These are phyloP conservation scores for Notospermus geniculatus DNA, from an alignment of 1,140 invertebrate species.

Conservation along the genomic window DNA sequence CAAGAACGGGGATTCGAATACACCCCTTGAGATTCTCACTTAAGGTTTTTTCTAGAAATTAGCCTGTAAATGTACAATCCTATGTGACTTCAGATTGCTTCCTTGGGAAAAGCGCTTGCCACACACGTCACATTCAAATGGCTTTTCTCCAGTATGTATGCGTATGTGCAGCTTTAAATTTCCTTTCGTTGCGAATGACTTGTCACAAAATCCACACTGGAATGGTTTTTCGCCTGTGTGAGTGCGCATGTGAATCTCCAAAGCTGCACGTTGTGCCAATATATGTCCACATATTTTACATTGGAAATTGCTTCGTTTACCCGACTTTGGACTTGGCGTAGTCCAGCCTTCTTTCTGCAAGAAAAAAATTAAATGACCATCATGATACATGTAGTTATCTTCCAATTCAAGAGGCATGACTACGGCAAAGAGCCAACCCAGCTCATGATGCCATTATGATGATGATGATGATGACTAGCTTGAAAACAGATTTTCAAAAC, in stretches of 20 bases:
- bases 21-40: too few relatives aligned
- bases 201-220: conserved; percentile 20
- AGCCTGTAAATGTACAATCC: conserved; percentile 1
- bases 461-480: too few relatives aligned
- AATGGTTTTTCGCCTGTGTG: conserved; percentile 16
- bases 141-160: conserved; percentile 54
- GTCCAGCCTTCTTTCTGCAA: too few relatives aligned
- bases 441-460: too few relatives aligned
- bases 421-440: too few relatives aligned
- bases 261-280: conserved; percentile 60
- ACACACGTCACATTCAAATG: conserved; percentile 42
- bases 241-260: conserved; percentile 60
- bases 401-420: too few relatives aligned
- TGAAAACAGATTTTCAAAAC: too few relatives aligned
- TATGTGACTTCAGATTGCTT: conserved; percentile 13
- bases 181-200: conserved; percentile 5
- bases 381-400: too few relatives aligned
- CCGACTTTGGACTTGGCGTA: too few relatives aligned
- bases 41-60: too few relatives aligned
- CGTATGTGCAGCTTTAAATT: conserved; percentile 48
- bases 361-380: too few relatives aligned
- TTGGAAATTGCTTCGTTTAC: conserved; percentile 36
- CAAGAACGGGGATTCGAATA: too few relatives aligned
- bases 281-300: conserved; percentile 57
- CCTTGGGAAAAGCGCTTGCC: conserved; percentile 28